phyloP scores from a whole-genome alignment of 2,888 invertebrate species.

The Napeogenes inachia region DNA sequence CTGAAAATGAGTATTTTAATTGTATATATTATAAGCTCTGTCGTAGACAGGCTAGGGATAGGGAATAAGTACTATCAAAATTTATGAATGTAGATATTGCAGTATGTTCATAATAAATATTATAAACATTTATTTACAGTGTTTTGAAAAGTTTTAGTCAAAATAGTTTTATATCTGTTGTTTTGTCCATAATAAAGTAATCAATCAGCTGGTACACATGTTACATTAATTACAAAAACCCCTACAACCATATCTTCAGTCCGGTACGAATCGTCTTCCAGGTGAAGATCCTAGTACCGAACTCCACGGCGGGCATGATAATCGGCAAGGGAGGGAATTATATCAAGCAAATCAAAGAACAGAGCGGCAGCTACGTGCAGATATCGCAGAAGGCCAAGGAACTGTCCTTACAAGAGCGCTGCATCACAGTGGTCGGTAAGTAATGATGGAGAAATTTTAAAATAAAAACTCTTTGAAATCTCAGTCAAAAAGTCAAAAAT shows the following conservation, averaged over 20 bases:
- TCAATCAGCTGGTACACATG: too few species aligned
- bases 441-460: constrained; percentile 8
- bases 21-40: too few species aligned
- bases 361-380: constrained; percentile 96
- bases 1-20: too few species aligned
- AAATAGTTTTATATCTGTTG: too few species aligned
- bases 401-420: constrained; percentile 92
- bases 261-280: constrained; percentile 32
- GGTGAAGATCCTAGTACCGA: constrained; percentile 96
- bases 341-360: constrained; percentile 96
- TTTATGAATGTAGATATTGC: too few species aligned
- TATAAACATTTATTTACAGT: too few species aligned
- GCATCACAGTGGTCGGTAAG: constrained; percentile 94
- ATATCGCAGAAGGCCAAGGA: constrained; percentile 98
- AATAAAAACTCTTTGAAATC: not conserved
- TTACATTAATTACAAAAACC: too few species aligned
- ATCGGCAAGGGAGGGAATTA: constrained; percentile 97
- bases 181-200: too few species aligned
- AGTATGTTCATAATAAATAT: too few species aligned
- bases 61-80: too few species aligned
- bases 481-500: not conserved
- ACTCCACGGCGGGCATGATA: constrained; percentile 98
- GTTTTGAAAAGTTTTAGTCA: too few species aligned
- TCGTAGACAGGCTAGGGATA: too few species aligned
- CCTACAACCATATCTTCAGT: not conserved